Evolutionary conservation across 2,888 invertebrate species (phyloP), one percentile per base, ranked within the genome.

Genomic region (Aromia moschata): DNA sequence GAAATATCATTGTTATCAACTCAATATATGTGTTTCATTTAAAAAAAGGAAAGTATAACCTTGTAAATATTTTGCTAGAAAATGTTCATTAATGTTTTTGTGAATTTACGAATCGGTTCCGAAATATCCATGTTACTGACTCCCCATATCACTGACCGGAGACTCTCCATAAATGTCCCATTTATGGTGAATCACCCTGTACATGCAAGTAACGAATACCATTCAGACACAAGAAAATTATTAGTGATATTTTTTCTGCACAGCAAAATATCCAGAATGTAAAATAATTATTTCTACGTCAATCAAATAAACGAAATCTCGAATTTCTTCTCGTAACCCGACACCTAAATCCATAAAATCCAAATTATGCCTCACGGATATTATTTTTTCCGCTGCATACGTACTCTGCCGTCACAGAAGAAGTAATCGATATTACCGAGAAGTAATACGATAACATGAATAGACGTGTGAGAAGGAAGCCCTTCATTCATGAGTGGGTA

Each of bases 401-500:
- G 15, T 38, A 5, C 38, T 11, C 11, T 33, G 38, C 9, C 2
- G 15, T 38, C 11, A 9, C 12, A 58, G 58, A 58, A 40, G 61
- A 52, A 67, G 69, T 62, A 68, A 68, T 69, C 67, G 68, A 70
- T 69, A 68, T 62, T 57, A 44, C 54, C 45, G 57, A 58, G 47
- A 33, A 56, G 58, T 62, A 56, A 59, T 41, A 53, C 47, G 60
- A 62, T 58, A 64, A 61, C 62, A 45, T 54, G 51, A 59, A 62
- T 57, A 59, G 56, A 59, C 62, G 62, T 66, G 64, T 71, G 69
- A 68, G 71, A 71, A 69, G 58, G 74, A 74, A 74, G 70, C 74
- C 74, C 74, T 74, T 72, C 73, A 70, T 73, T 70, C 68, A 70
- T 72, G 69, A 67, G 64, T 69, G 70, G 52, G 67, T 69, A 64